Evolutionary conservation across 2,797 vertebrate species (phyloP).

Genomic region (Pseudochirops corinnae): DNA sequence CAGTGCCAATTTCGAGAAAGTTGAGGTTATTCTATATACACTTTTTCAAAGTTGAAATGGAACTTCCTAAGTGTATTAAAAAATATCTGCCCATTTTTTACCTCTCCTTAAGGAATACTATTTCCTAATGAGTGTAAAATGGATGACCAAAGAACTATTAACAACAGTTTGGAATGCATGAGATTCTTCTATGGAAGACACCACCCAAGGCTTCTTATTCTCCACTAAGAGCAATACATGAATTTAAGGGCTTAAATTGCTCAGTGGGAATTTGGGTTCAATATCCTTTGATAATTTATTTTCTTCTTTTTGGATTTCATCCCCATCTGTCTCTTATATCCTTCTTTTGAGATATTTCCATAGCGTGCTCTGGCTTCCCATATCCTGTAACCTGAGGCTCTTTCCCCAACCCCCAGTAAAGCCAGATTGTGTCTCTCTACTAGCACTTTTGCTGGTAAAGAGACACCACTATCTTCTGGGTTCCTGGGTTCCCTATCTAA

Average conservation of each 20-base stretch:
- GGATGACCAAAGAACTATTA: neutral
- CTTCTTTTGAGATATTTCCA: too few species aligned
- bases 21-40: neutral
- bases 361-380: too few species aligned
- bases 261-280: neutral
- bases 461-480: too few species aligned
- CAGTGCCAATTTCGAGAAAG: neutral
- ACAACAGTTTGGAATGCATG: neutral
- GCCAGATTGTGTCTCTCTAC: too few species aligned
- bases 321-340: too few species aligned
- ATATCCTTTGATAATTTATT: too few species aligned
- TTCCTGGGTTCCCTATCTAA: too few species aligned
- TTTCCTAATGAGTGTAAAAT: neutral
- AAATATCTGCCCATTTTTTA: neutral
- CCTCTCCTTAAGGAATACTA: neutral
- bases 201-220: neutral
- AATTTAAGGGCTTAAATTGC: neutral
- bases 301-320: too few species aligned
- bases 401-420: too few species aligned
- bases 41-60: neutral
- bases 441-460: too few species aligned
- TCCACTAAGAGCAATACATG: neutral
- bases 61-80: neutral
- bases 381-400: too few species aligned
- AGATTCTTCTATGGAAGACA: neutral